These are phyloP conservation scores for Chirona hameri DNA, from an alignment of 2,888 invertebrate genomes.

Conservation along the genomic window DNA sequence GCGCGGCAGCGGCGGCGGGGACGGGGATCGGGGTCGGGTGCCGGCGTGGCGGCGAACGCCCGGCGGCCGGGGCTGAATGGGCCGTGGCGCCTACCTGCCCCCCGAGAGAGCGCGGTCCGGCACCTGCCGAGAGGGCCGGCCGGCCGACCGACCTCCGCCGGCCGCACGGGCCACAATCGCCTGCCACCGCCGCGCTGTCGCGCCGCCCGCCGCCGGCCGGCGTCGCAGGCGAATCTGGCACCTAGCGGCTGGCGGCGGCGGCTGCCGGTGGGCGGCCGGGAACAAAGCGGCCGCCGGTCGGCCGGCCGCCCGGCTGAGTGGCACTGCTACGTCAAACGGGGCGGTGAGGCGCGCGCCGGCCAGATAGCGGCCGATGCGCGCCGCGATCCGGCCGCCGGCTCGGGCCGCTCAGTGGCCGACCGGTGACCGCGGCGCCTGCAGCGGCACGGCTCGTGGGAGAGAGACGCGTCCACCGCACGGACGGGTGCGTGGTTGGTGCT, in stretches of 20 bases:
- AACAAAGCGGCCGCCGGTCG: not conserved
- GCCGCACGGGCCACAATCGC: conserved; percentile 5
- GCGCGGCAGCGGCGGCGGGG: too few relatives aligned
- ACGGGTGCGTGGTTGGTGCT: not conserved
- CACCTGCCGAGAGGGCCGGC: conserved; percentile 28
- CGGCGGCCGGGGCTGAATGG: conserved; percentile 30
- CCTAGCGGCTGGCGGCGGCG: conserved; percentile 39
- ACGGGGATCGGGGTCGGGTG: not conserved
- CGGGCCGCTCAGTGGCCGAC: not conserved
- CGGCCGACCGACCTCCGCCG: conserved; percentile 22
- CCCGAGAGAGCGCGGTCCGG: conserved; percentile 5
- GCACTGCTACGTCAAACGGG: conserved; percentile 12
- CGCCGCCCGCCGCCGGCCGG: conserved; percentile 26
- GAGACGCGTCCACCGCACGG: not conserved
- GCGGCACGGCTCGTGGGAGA: too few relatives aligned
- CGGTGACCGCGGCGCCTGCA: not conserved
- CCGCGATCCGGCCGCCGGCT: too few relatives aligned
- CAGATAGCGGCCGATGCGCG: not conserved
- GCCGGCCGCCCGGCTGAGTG: not conserved
- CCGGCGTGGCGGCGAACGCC: not conserved
- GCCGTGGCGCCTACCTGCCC: not conserved
- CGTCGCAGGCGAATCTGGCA: conserved; percentile 7
- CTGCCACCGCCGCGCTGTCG: conserved; percentile 11
- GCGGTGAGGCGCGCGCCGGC: not conserved
- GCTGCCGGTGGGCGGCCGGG: conserved; percentile 37